Evolutionary conservation across 2,888 invertebrate species (phyloP), one percentile per base, ranked within the genome.

Genomic region (Vanessa cardui): DNA sequence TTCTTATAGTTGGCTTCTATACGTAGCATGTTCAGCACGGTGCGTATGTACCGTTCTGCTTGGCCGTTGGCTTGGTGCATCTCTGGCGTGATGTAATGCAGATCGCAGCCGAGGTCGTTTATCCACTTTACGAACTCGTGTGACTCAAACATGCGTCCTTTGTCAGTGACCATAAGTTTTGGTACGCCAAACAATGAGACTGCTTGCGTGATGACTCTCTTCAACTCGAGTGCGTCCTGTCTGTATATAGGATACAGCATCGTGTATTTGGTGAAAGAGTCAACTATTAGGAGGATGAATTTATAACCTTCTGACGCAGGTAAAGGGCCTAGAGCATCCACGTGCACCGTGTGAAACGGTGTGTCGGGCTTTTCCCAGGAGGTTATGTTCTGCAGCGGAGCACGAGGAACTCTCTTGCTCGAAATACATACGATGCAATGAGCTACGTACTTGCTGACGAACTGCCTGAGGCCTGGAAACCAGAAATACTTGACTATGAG

Each of bases 51-150:
- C 1, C 73, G 64, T 47, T 74, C 72, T 0, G 67, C 73, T 54
- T 74, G 73, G 0, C 73, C 74, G 26, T 74, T 73, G 0, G 67
- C 50, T 6, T 72, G 72, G 56, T 74, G 74, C 73, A 73, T 73
- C 52, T 69, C 73, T 6, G 74, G 72, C 3, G 74, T 74, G 1
- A 73, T 73, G 12, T 68, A 64, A 62, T 74, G 73, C 3, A 73
- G 45, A 4, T 46, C 45, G 7, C 39, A 52, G 12, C 71, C 71
- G 20, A 68, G n/a, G 16, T 70, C 64, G 7, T 16, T 62, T 2
- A 64, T 12, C 8, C 20, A 67, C 0, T 49, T 61, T 21, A 26
- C 31, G 45, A 64, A 67, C 12, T 20, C 16, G 1, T 46, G 21
- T 5, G 33, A 61, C 16, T 70, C 58, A 33, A 70, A 70, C 64